Percentiles rank a stretch among this genome's conserved stretches.
Evolutionary conservation across 1,140 invertebrate genomes (phyloP).

Genomic region (Procambarus virginalis): DNA sequence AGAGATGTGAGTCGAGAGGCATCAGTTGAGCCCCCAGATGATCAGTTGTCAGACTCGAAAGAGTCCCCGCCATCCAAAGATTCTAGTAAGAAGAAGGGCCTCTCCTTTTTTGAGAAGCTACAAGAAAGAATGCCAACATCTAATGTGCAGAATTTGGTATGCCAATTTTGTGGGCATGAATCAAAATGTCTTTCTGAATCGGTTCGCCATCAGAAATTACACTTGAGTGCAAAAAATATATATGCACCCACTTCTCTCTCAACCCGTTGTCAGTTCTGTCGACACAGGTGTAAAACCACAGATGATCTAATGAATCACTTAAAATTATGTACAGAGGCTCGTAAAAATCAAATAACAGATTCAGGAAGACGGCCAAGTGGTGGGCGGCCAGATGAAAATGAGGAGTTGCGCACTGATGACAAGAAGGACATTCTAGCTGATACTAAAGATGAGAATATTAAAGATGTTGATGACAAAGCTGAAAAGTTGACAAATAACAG

Average conservation of each 20-base stretch:
- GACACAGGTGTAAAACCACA: slow-evolving; percentile 87
- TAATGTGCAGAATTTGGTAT: slow-evolving; percentile 77
- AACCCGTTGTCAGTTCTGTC: slow-evolving; percentile 88
- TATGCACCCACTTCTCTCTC: slow-evolving; percentile 73
- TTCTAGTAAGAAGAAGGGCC: slow-evolving; percentile 79
- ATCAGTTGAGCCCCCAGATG: slow-evolving; percentile 43
- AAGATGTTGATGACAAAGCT: background rate
- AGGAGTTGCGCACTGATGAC: slow-evolving; percentile 56
- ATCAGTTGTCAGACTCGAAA: slow-evolving; percentile 43
- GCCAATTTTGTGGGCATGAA: slow-evolving; percentile 84
- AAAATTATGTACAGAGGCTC: slow-evolving; percentile 78
- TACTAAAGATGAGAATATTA: slow-evolving; percentile 72
- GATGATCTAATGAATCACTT: slow-evolving; percentile 84
- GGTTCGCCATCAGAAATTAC: slow-evolving; percentile 83
- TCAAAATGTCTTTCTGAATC: slow-evolving; percentile 90
- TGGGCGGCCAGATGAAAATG: slow-evolving; percentile 36
- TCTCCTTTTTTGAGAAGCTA: slow-evolving; percentile 87
- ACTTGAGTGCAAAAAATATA: slow-evolving; percentile 76
- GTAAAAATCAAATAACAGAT: slow-evolving; percentile 68
- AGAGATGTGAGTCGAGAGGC: slow-evolving; percentile 22
- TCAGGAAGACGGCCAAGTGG: slow-evolving; percentile 36
- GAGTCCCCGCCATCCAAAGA: slow-evolving; percentile 62
- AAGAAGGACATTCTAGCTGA: slow-evolving; percentile 72
- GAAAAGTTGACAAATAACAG: background rate
- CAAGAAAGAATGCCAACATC: slow-evolving; percentile 82